Evolutionary conservation across 2,113 vertebrate species (phyloP).

Genomic region (Holacanthus passer): DNA sequence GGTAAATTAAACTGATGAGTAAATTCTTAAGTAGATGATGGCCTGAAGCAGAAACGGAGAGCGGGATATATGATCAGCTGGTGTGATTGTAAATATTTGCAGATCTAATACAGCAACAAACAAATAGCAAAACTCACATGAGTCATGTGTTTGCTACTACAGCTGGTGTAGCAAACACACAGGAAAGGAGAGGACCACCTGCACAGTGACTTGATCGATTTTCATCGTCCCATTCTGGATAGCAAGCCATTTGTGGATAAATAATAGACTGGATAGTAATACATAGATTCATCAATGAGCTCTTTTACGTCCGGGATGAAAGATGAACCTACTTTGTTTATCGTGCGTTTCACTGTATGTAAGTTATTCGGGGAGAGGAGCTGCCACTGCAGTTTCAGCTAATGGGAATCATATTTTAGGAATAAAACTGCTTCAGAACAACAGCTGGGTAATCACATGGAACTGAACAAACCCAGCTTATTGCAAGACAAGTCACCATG

Average conservation of each 20-base stretch:
- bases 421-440: conserved; percentile 62
- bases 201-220: conserved; percentile 78
- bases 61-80: conserved; percentile 42
- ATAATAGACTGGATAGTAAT: conserved; percentile 58
- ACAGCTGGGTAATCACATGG: conserved; percentile 66
- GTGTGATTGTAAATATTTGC: conserved; percentile 40
- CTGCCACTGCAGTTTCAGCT: conserved; percentile 55
- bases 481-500: conserved; percentile 79
- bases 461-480: conserved; percentile 62
- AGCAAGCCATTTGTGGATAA: conserved; percentile 61
- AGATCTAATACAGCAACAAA: conserved; percentile 49
- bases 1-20: conserved; percentile 58
- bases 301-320: conserved; percentile 62
- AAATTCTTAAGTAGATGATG: conserved; percentile 38
- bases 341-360: conserved; percentile 49
- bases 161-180: conserved; percentile 73
- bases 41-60: conserved; percentile 30
- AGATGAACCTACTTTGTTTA: conserved; percentile 53
- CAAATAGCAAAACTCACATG: conserved; percentile 50
- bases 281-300: conserved; percentile 64
- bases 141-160: conserved; percentile 60
- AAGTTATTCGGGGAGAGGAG: conserved; percentile 49
- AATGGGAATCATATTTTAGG: conserved; percentile 64
- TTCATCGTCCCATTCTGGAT: conserved; percentile 40
- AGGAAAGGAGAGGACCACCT: conserved; percentile 77